Base-by-base conservation (phyloP, 2,113 vertebrate genomes). In the Meleagris gallopavo region DNA sequence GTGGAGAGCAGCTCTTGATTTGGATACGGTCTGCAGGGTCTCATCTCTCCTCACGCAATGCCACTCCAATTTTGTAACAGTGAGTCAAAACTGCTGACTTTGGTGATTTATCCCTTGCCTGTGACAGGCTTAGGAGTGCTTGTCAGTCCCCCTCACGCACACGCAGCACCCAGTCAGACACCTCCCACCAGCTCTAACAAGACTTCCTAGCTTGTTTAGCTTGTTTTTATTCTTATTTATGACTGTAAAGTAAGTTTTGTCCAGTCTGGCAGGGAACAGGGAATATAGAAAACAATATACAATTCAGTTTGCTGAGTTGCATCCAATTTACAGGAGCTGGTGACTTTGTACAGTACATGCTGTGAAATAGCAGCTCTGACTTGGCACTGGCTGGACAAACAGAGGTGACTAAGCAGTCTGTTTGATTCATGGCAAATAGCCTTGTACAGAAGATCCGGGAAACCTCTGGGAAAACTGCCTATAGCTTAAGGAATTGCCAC, bases 381-480 rank as follows among this genome's bases (percentile, higher is more conserved):
- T 96, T 96, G 96, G 92, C 94, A 71, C 81, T 29, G 65, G 10
- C 80, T 89, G 90, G 90, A 85, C 94, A 96, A 95, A 96, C 80
- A 96, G 94, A 89, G 77, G 94, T 97, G 96, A 96, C 96, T 95
- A 96, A 97, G 94, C 93, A 94, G 61, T 92, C 60, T 57, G 14
- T 4, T 40, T 96, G 94, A 97, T 97, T 94, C 93, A 94, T 90
- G 77, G 85, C 87, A 69, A 71, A 11, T 84, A 91, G 78, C 95
- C 96, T 95, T 69, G 75, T 84, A 55, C 57, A 95, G 83, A 60
- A 89, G 89, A 75, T 94, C 86, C 83, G 83, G 89, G 92, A 97
- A 96, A 76, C 86, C 94, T 95, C 92, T 87, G 91, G 86, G 93
- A 94, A 95, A 93, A 64, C 60, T 75, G 85, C 83, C 45, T 78